Percentiles rank a stretch among this genome's conserved stretches.
Evolutionary conservation across 1,140 invertebrate genomes (phyloP).

Genomic region (Trachymyrmex septentrionalis): DNA sequence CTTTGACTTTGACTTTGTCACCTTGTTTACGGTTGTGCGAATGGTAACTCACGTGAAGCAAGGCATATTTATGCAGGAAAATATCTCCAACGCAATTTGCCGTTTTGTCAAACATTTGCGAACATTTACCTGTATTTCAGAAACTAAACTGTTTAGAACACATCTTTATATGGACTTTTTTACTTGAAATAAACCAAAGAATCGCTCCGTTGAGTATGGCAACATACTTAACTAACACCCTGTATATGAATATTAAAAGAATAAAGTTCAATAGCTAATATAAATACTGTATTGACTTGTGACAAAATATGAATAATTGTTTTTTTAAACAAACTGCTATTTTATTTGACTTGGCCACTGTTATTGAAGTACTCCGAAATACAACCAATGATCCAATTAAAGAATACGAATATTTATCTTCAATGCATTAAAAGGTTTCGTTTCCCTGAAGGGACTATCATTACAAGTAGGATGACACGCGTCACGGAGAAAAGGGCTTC

Average conservation of each 20-base stretch:
- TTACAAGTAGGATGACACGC: slow-evolving; percentile 39
- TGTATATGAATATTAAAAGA: background rate
- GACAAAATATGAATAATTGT: background rate
- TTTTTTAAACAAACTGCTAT: background rate
- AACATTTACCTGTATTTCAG: no score
- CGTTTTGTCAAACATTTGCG: no score
- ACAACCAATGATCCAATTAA: slow-evolving; percentile 19
- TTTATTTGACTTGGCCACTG: background rate
- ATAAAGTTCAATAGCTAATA: background rate
- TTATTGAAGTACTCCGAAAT: background rate
- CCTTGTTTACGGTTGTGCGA: no score
- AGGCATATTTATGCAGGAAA: no score
- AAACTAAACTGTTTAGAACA: no score
- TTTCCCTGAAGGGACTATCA: slow-evolving; percentile 47
- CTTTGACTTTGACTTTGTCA: no score
- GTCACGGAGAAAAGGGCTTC: slow-evolving; percentile 27
- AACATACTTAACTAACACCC: no score
- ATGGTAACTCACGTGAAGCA: no score
- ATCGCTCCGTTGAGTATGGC: no score
- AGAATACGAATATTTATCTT: slow-evolving; percentile 24
- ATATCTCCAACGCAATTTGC: no score
- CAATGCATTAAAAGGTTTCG: slow-evolving; percentile 22
- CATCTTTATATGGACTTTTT: no score
- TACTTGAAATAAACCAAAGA: no score
- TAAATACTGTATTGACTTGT: background rate